These are phyloP conservation scores for Drymonia ruficornis DNA, from an alignment of 2,888 invertebrate genomes.

Conservation along the genomic window DNA sequence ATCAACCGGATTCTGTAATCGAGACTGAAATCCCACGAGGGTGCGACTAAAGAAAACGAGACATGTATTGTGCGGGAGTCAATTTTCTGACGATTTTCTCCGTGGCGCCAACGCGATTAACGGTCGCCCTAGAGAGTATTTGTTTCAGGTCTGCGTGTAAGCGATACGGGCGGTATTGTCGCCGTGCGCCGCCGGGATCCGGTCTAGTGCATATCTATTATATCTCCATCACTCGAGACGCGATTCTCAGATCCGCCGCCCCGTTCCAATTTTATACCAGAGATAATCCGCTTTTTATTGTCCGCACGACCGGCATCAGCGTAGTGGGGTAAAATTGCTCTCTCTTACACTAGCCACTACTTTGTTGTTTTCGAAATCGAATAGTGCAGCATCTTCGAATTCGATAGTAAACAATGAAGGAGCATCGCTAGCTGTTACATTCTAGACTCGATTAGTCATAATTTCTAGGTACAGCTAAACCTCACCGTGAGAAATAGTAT, in stretches of 20 bases:
- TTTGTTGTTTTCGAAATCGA: conserved; percentile 3
- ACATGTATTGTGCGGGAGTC: conserved; percentile 47
- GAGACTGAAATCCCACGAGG: conserved; percentile 20
- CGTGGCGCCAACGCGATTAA: conserved; percentile 77
- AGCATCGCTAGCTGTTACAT: conserved; percentile 31
- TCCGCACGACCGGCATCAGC: conserved; percentile 40
- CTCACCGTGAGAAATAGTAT: conserved; percentile 56
- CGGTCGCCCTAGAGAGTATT: conserved; percentile 68
- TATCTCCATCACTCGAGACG: conserved; percentile 69
- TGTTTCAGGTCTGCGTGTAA: conserved; percentile 77
- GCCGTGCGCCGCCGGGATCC: conserved; percentile 67
- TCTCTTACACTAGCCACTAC: neutral
- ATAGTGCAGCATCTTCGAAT: conserved; percentile 23
- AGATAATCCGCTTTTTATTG: conserved; percentile 72
- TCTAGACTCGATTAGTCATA: conserved; percentile 62
- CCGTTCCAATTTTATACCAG: conserved; percentile 72
- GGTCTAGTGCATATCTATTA: conserved; percentile 81
- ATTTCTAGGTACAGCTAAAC: conserved; percentile 57
- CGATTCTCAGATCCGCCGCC: conserved; percentile 65
- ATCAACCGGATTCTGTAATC: conserved; percentile 10
- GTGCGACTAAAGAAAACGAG: conserved; percentile 24
- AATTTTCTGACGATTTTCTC: conserved; percentile 73
- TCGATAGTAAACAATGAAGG: conserved; percentile 32
- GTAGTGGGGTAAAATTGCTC: conserved; percentile 20
- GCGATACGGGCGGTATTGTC: conserved; percentile 76